Evolutionary conservation across 2,888 invertebrate species (phyloP).

Genomic region (Odontocerum albicorne): DNA sequence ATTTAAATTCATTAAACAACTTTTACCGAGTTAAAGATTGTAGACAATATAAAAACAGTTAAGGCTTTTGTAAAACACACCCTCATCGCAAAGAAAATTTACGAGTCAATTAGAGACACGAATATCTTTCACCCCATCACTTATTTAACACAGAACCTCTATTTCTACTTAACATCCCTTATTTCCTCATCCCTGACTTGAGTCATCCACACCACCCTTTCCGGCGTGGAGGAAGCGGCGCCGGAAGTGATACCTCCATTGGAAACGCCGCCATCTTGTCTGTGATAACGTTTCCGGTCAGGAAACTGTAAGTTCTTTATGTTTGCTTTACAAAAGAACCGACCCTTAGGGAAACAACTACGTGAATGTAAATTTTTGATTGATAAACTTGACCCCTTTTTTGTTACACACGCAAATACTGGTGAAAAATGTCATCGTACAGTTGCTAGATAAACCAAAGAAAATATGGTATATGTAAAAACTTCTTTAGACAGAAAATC

Average conservation of each 20-base stretch:
- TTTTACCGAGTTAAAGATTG: no score
- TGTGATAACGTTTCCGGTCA: constrained; percentile 30
- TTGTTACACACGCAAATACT: constrained; percentile 12
- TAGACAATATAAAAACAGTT: no score
- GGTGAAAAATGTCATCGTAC: no score
- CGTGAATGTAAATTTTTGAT: background rate
- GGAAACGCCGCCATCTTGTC: constrained; percentile 24
- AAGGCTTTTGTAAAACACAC: background rate
- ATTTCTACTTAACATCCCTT: no score
- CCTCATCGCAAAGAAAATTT: constrained; percentile 16
- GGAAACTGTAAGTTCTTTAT: constrained; percentile 20
- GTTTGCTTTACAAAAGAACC: constrained; percentile 6
- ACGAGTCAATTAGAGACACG: constrained; percentile 32
- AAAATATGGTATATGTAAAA: no score
- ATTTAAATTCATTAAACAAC: no score
- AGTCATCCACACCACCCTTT: constrained; percentile 15
- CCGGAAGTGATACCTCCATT: constrained; percentile 33
- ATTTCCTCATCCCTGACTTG: no score
- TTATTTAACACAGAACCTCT: no score
- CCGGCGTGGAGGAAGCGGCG: constrained; percentile 21
- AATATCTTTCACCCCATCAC: constrained; percentile 15
- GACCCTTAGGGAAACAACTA: constrained; percentile 6
- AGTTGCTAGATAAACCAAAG: no score
- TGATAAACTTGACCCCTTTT: constrained; percentile 12
- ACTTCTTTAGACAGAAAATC: no score